phyloP scores from a whole-genome alignment of 2,888 invertebrate species.

The Auanema freiburgensis region DNA sequence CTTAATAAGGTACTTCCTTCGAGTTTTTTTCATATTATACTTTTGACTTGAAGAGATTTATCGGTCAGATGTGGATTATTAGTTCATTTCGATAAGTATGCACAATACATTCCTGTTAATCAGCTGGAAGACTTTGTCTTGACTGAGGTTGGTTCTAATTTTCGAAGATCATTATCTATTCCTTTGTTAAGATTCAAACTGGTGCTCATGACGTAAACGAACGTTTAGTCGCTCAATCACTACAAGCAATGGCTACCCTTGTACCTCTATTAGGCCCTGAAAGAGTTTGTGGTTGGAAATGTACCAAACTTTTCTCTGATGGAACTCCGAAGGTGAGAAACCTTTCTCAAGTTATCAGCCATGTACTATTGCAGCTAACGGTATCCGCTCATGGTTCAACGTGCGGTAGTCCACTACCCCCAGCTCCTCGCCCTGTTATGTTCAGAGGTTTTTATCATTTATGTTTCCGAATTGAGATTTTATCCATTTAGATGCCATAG shows the following conservation, averaged over 20 bases:
- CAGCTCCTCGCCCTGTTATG: too few relatives aligned
- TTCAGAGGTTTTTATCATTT: too few relatives aligned
- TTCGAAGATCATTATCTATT: background rate
- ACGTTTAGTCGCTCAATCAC: slow-evolving; percentile 16
- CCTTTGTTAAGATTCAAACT: slow-evolving; percentile 3
- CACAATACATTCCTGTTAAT: slow-evolving; percentile 12
- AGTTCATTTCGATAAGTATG: slow-evolving; percentile 15
- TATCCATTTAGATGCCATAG: too few relatives aligned
- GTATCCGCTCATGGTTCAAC: too few relatives aligned
- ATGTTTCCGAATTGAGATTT: too few relatives aligned
- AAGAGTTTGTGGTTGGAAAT: slow-evolving; percentile 14
- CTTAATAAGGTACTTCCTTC: slow-evolving; percentile 17
- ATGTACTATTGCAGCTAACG: too few relatives aligned
- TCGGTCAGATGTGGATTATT: slow-evolving; percentile 14
- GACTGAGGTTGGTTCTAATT: slow-evolving; percentile 12
- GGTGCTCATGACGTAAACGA: slow-evolving; percentile 16
- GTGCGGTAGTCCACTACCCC: too few relatives aligned
- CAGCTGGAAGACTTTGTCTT: slow-evolving; percentile 11
- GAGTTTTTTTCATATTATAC: too few relatives aligned
- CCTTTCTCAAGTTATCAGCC: too few relatives aligned
- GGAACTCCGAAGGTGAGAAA: slow-evolving; percentile 7
- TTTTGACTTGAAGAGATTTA: slow-evolving; percentile 16
- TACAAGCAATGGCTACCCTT: slow-evolving; percentile 16
- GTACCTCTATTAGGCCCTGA: slow-evolving; percentile 14
- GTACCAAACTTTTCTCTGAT: slow-evolving; percentile 11